Evolutionary conservation across 2,113 vertebrate species (phyloP).

Genomic region (Oostethus manadensis): DNA sequence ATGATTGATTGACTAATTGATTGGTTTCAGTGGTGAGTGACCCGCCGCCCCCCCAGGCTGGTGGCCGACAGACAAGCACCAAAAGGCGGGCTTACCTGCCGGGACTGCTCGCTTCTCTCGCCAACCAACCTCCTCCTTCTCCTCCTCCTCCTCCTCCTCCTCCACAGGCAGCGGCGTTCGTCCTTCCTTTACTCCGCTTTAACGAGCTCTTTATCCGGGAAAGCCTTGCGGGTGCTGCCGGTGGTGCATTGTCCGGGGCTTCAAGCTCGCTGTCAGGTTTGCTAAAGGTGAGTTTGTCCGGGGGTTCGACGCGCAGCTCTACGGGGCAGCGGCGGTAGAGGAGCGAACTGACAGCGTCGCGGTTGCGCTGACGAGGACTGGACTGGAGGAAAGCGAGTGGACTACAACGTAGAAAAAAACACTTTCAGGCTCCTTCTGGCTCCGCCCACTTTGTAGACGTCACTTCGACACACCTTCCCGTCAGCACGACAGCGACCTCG

Average conservation of each 20-base stretch:
- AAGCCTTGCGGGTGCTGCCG: conserved; percentile 31
- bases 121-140: no score
- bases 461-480: neutral
- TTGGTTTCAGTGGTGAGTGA: conserved; percentile 32
- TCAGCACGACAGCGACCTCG: neutral
- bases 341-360: neutral
- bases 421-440: neutral
- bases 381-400: conserved; percentile 1
- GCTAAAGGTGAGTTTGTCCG: neutral
- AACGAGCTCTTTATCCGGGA: neutral
- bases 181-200: conserved; percentile 58
- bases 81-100: conserved; percentile 59
- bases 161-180: conserved; percentile 31
- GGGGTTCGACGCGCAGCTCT: neutral
- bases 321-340: neutral
- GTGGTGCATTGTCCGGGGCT: neutral
- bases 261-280: neutral
- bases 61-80: conserved; percentile 17
- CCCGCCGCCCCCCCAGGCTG: conserved; percentile 22
- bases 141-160: neutral
- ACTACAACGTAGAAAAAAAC: neutral
- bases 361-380: neutral
- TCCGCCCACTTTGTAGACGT: neutral
- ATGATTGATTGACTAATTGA: conserved; percentile 42
- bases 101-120: conserved; percentile 44